These are phyloP conservation scores for Furcula furcula DNA, from an alignment of 2,888 invertebrate species.

Conservation along the genomic window DNA sequence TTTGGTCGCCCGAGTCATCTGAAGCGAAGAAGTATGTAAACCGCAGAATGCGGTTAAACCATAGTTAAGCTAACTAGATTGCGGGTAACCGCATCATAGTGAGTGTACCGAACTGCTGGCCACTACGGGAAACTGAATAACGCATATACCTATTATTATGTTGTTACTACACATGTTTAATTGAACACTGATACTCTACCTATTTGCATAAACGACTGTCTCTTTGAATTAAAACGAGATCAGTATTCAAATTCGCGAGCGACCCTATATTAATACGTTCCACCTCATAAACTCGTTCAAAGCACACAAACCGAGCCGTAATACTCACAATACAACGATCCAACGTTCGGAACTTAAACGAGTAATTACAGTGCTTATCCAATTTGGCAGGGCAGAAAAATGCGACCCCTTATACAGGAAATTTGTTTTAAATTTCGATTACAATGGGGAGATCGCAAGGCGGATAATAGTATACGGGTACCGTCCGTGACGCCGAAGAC, in stretches of 20 bases:
- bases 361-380: slow-evolving; percentile 80
- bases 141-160: too few species aligned
- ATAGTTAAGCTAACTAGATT: too few species aligned
- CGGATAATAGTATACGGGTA: slow-evolving; percentile 73
- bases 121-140: too few species aligned
- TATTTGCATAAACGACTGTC: too few species aligned
- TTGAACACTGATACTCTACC: too few species aligned
- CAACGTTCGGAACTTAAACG: slow-evolving; percentile 62
- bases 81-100: too few species aligned
- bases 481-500: slow-evolving; percentile 67
- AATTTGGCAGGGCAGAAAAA: slow-evolving; percentile 79
- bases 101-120: too few species aligned
- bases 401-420: slow-evolving; percentile 76
- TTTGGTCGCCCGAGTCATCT: too few species aligned
- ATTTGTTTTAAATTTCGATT: slow-evolving; percentile 82
- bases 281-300: slow-evolving; percentile 57
- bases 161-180: too few species aligned
- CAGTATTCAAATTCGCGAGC: slow-evolving; percentile 36
- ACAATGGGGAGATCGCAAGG: slow-evolving; percentile 77
- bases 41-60: too few species aligned
- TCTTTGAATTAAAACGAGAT: slow-evolving; percentile 7
- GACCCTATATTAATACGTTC: slow-evolving; percentile 43
- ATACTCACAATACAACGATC: slow-evolving; percentile 56
- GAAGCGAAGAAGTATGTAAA: too few species aligned
- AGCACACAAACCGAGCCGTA: slow-evolving; percentile 45